A percentile compares a stretch with the other conserved stretches of the same genome.
phyloP scores from a whole-genome alignment of 2,113 vertebrate species.

The Turdus rufiventris region DNA sequence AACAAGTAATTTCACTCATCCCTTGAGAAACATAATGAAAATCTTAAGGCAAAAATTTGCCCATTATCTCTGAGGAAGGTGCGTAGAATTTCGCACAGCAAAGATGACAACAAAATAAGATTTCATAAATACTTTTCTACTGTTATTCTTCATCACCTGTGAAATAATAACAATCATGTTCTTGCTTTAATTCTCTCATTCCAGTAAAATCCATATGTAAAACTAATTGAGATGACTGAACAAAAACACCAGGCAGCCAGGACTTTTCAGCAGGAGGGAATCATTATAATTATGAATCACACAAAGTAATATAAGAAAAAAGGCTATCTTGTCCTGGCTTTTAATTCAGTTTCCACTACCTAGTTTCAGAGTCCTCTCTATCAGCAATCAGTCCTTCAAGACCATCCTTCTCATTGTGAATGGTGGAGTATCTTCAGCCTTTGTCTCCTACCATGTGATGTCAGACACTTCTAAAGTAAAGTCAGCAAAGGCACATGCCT shows the following conservation, averaged over 20 bases:
- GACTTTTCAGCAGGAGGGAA: slow-evolving; percentile 22
- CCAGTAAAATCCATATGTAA: slow-evolving; percentile 18
- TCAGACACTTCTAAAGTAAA: neutral
- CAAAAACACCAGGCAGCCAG: slow-evolving; percentile 26
- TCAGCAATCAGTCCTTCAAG: neutral
- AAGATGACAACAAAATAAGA: neutral
- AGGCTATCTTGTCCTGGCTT: neutral
- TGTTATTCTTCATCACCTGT: neutral
- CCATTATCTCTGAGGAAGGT: neutral
- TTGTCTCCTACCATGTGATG: neutral
- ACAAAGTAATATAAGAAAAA: neutral
- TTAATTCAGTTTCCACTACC: neutral
- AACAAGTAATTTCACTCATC: neutral
- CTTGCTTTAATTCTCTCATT: slow-evolving; percentile 21
- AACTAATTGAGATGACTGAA: slow-evolving; percentile 39
- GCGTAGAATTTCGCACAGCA: neutral
- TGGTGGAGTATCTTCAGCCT: neutral
- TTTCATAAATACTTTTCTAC: neutral
- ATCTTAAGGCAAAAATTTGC: neutral
- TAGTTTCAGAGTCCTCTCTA: neutral
- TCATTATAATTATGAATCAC: slow-evolving; percentile 21
- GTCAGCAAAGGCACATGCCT: neutral
- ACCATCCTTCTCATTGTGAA: neutral
- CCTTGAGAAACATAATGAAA: slow-evolving; percentile 11
- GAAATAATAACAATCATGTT: neutral